Evolutionary conservation across 1,140 invertebrate species (phyloP), one percentile per base, ranked within the genome.

Genomic region (Drosophila guanche): DNA sequence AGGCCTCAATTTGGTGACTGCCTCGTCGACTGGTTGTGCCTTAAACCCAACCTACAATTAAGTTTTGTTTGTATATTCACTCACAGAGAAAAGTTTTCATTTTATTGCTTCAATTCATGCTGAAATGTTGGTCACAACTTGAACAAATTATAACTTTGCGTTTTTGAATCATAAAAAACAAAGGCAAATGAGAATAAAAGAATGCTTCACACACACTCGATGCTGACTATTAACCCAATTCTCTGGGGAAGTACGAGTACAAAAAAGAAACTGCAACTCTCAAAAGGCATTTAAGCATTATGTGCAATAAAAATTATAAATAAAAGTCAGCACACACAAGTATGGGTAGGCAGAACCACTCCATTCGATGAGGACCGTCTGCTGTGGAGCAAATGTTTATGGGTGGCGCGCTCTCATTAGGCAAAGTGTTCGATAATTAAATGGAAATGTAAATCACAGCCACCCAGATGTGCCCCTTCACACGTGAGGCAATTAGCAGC

Each of bases 271-370:
- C 51, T 65, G 56, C 59, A 83, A 74, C 79, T 79, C 76, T 84
- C 48, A 59, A 70, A 55, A 70, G 59, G 70, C 79, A 79, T 77
- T 81, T 83, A 61, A 66, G 48, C 56, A 74, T 70, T 47, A 74
- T 84, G 69, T 70, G 63, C 79, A 70, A 78, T 81, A 83, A 83
- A 76, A 81, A 61, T 59, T 66, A 80, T 65, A 77, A 66, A 76
- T 80, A 76, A 80, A 76, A 51, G 45, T 37, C 22, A n/a, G 23
- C 27, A 25, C 46, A 22, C 51, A 51, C 23, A 37, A 14, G 37
- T 8, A 12, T 10, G 33, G 8, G 43, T 16, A 47, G 45, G 20
- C 25, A 22, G 12, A 12, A n/a, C 5, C 22, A 16, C 3, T 16
- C 7, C 45, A 51, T 47, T 53, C 65, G 29, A 40, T 50, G 27